phyloP scores from a whole-genome alignment of 2,797 vertebrate genomes.

The Hylomyscus alleni region DNA sequence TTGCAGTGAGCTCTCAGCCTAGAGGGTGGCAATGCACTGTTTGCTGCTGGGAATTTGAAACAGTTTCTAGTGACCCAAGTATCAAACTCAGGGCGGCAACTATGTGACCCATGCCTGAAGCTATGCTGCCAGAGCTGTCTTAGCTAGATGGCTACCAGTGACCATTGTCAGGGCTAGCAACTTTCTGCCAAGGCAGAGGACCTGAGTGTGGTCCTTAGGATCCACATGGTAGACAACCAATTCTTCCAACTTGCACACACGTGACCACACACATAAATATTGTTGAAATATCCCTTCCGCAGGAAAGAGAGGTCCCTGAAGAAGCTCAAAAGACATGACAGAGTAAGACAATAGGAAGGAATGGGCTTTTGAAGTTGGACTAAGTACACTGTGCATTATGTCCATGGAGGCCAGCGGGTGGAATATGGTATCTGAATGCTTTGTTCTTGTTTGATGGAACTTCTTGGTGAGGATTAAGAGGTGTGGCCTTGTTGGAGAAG shows the following conservation, averaged over 20 bases:
- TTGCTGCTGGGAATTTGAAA: background rate
- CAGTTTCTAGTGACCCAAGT: background rate
- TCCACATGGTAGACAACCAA: background rate
- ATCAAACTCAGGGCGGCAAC: background rate
- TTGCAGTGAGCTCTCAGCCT: background rate
- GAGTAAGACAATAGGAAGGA: background rate
- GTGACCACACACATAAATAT: background rate
- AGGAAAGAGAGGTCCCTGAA: background rate
- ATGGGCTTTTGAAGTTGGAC: background rate
- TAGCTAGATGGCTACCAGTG: background rate
- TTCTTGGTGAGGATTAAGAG: background rate
- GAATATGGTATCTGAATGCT: background rate
- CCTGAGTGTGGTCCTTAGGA: background rate
- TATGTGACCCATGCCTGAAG: background rate
- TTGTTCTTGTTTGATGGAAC: background rate
- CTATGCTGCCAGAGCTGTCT: background rate
- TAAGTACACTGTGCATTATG: background rate
- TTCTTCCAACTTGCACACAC: background rate
- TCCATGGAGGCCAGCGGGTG: background rate
- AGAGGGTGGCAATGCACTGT: background rate
- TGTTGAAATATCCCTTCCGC: background rate
- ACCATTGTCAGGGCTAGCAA: background rate
- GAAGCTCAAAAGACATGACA: background rate
- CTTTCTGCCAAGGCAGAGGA: background rate
- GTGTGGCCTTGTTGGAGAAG: background rate